These are phyloP conservation scores for Cotesia congregata DNA, from an alignment of 2,888 invertebrate species.

Conservation along the genomic window DNA sequence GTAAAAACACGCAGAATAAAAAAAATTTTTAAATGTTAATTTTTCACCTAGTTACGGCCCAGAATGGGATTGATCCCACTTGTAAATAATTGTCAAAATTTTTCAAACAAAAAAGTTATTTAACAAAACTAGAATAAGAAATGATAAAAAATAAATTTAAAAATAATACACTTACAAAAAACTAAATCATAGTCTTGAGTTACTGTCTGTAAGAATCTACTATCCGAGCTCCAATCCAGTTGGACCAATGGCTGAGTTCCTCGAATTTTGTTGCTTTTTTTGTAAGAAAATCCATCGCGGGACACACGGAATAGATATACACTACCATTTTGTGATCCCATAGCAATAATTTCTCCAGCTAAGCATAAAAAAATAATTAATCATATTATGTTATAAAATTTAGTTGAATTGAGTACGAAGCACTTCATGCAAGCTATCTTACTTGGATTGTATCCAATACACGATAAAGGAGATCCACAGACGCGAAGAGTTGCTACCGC, in stretches of 20 bases:
- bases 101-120: not conserved
- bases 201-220: slow-evolving; percentile 88
- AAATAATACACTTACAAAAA: slow-evolving; percentile 79
- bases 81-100: not conserved
- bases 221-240: slow-evolving; percentile 93
- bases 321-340: slow-evolving; percentile 92
- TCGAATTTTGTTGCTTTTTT: slow-evolving; percentile 89
- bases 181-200: slow-evolving; percentile 91
- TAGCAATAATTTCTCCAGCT: slow-evolving; percentile 91
- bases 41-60: no score
- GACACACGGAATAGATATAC: slow-evolving; percentile 87
- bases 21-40: no score
- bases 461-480: slow-evolving; percentile 88
- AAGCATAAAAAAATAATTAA: slow-evolving; percentile 11
- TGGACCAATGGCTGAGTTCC: slow-evolving; percentile 88
- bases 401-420: not conserved
- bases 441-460: slow-evolving; percentile 91
- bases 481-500: slow-evolving; percentile 88
- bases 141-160: not conserved
- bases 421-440: slow-evolving; percentile 52
- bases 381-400: not conserved
- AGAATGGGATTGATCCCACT: no score
- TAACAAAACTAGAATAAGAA: not conserved
- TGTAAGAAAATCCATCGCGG: slow-evolving; percentile 90
- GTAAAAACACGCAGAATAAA: no score